Evolutionary conservation across 2,888 invertebrate genomes (phyloP).

Genomic region (Apeira syringaria): DNA sequence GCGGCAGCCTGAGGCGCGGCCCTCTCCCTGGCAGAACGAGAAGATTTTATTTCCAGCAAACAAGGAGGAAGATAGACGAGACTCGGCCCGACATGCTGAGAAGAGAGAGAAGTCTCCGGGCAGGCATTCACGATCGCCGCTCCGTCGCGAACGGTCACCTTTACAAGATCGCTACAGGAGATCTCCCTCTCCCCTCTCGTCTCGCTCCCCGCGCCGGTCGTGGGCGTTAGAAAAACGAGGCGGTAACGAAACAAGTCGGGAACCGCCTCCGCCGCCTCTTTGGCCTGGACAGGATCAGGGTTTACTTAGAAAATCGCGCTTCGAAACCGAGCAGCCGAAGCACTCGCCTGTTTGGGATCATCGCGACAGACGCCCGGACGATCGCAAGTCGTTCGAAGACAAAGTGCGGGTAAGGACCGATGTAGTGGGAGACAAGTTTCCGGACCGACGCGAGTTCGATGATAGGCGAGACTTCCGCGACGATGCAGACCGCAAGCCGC

Average conservation of each 20-base stretch:
- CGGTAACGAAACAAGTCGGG: slow-evolving; percentile 49
- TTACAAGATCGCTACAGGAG: slow-evolving; percentile 56
- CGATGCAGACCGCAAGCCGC: slow-evolving; percentile 20
- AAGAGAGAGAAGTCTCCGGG: slow-evolving; percentile 36
- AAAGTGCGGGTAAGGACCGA: slow-evolving; percentile 23
- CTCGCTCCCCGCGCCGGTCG: slow-evolving; percentile 63
- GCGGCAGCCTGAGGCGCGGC: slow-evolving; percentile 34
- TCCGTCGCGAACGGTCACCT: slow-evolving; percentile 59
- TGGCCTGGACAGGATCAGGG: slow-evolving; percentile 59
- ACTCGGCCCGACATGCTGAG: slow-evolving; percentile 32
- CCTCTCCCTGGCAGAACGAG: slow-evolving; percentile 48
- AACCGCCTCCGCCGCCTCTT: slow-evolving; percentile 64
- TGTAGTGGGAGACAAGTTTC: slow-evolving; percentile 11
- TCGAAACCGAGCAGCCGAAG: slow-evolving; percentile 20
- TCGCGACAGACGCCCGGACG: slow-evolving; percentile 26
- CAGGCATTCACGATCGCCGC: slow-evolving; percentile 58
- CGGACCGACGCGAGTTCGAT: slow-evolving; percentile 13
- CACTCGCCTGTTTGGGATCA: slow-evolving; percentile 25
- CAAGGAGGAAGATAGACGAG: slow-evolving; percentile 50
- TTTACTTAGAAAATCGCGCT: slow-evolving; percentile 10
- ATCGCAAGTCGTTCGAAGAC: slow-evolving; percentile 40
- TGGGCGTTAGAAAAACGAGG: slow-evolving; percentile 71
- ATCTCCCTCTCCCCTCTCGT: slow-evolving; percentile 57
- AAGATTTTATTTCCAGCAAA: slow-evolving; percentile 28
- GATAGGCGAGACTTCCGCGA: slow-evolving; percentile 30